Base-by-base conservation (phyloP, 2,888 invertebrate species). In the Schrankia costaestrigalis region DNA sequence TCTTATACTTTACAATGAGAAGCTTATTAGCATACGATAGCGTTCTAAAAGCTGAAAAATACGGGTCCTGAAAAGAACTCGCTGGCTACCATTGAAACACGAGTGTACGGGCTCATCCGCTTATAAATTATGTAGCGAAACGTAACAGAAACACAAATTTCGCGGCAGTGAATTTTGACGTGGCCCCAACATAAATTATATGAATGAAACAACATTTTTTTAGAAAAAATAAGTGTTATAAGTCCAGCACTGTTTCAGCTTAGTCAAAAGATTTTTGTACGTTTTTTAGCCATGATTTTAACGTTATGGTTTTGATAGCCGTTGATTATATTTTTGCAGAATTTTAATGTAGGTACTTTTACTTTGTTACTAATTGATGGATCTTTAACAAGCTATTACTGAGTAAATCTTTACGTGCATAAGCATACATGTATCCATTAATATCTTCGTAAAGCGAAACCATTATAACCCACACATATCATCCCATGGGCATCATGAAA, bases 11-110 rank as follows among this genome's bases (percentile, higher is more conserved):
- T 54, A 63, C 63, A 55, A 51, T 44, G 57, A 63, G 64, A 54
- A 61, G 61, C 74, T 71, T 78, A 78, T 79, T 78, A 78, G 70
- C 76, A 77, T 79, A 71, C 64, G 64, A 76, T 78, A 63, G 63
- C 57, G 57, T 63, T 70, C 56, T 68, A 60, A 72, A 77, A 71
- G 67, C 63, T 67, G 68, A 69, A 75, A 74, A 78, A 72, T 72
- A 65, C 55, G 60, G 57, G 60, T 63, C 50, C 52, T 66, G 57
- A 64, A 71, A 69, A 67, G 67, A 64, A 56, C 56, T 57, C 54
- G 49, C 54, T 55, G 50, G 42, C 56, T 46, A 56, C 64, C 63
- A 69, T 71, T 72, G 69, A 77, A 73, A 69, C 63, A 64, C 50
- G 68, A 74, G 59, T 61, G 67, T 63, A 60, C 50, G 58, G n/a